Evolutionary conservation across 2,113 vertebrate species (phyloP), one percentile per base, ranked within the genome.

Genomic region (Saccopteryx leptura): DNA sequence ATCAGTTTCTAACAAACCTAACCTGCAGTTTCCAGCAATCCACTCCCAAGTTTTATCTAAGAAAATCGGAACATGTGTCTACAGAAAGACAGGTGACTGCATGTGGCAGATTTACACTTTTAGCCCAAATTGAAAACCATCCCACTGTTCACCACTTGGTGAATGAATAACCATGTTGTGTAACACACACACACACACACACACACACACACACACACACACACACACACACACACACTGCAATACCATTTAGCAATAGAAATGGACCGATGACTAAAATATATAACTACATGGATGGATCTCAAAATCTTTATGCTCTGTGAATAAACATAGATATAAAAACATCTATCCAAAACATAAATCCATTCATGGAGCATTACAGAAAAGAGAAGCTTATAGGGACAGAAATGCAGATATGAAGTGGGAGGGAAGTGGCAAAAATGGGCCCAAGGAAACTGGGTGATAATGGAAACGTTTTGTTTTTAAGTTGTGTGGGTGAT

Each of bases 401-500:
- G 9, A 14, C 5, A 52, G 46, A 14, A 87, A 54, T 84, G 78
- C 11, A n/a, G 12, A 48, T 24, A 69, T 3, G 10, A 1, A 14
- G 11, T 58, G 6, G n/a, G 28, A 23, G 13, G 28, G 46, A 12
- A 24, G 3, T 23, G 58, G 61, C 10, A 72, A 8, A 24, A 56
- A 66, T 6, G 7, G 56, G 2, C 56, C 52, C 7, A 2, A 76
- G n/a, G 65, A 33, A 75, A 39, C 9, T 48, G 31, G 21, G 50
- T 24, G 19, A 10, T 78, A 23, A 76, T 65, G 58, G 31, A 81
- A 56, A 83, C 23, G 7, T 12, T 58, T 21, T 52, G 24, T 58
- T n/a, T 85, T 5, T 78, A 15, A 9, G 2, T 9, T 31, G 0
- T 8, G 1, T 12, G 58, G 15, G 2, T 54, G 3, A 15, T 39